Percentiles rank a stretch among this genome's conserved stretches.
These are phyloP conservation scores for Xanthostigma xanthostigma DNA, from an alignment of 2,888 invertebrate genomes.

Conservation along the genomic window DNA sequence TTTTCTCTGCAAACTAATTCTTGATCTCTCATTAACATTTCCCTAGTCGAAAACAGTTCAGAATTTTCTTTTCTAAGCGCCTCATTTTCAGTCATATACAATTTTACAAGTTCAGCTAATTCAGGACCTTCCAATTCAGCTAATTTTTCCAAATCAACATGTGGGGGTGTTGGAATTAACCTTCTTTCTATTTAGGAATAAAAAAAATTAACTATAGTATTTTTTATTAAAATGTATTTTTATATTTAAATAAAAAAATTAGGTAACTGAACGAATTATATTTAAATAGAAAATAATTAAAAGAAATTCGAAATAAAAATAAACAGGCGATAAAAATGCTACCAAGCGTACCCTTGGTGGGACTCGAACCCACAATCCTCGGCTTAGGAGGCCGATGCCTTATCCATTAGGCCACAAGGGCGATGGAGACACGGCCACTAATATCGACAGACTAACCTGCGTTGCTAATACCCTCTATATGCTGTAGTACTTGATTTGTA, in stretches of 20 bases:
- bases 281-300: neutral
- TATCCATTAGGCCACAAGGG: slow-evolving; percentile 66
- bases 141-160: slow-evolving; percentile 56
- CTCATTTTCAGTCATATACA: slow-evolving; percentile 72
- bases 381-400: slow-evolving; percentile 67
- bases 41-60: slow-evolving; percentile 65
- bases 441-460: slow-evolving; percentile 1
- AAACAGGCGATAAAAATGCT: slow-evolving; percentile 4
- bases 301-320: slow-evolving; percentile 4
- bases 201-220: neutral
- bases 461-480: neutral
- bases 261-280: neutral
- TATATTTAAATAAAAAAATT: neutral
- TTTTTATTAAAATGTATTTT: neutral
- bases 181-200: slow-evolving; percentile 19
- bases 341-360: slow-evolving; percentile 46
- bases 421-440: slow-evolving; percentile 16
- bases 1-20: slow-evolving; percentile 83
- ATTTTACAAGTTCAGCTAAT: slow-evolving; percentile 65
- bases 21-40: slow-evolving; percentile 73
- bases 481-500: neutral
- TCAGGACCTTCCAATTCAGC: slow-evolving; percentile 63
- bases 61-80: slow-evolving; percentile 70
- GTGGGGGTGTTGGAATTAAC: slow-evolving; percentile 35
- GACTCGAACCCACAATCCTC: slow-evolving; percentile 65